phyloP scores from a whole-genome alignment of 2,113 vertebrate genomes.

The Platichthys flesus region DNA sequence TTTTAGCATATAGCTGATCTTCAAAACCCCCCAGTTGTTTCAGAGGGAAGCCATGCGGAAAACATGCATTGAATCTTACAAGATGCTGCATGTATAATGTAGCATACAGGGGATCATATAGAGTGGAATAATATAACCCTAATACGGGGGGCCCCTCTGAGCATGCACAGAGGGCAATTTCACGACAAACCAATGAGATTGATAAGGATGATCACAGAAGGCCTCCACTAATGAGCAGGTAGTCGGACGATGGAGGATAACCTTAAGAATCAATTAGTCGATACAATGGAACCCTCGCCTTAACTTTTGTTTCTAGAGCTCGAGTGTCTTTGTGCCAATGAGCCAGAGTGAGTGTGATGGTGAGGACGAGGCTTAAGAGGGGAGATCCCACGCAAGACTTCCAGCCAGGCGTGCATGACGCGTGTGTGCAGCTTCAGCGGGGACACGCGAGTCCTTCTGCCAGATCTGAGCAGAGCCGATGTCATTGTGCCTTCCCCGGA shows the following conservation, averaged over 20 bases:
- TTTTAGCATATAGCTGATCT: constrained; percentile 70
- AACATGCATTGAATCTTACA: constrained; percentile 80
- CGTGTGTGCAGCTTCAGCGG: constrained; percentile 49
- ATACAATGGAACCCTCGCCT: not conserved
- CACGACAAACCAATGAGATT: constrained; percentile 38
- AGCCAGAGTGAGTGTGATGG: constrained; percentile 23
- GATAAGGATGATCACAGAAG: constrained; percentile 39
- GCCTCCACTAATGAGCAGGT: constrained; percentile 20
- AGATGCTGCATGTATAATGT: constrained; percentile 81
- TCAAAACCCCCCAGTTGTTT: constrained; percentile 71
- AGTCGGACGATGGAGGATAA: constrained; percentile 27
- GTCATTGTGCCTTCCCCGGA: constrained; percentile 75
- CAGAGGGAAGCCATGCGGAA: constrained; percentile 76
- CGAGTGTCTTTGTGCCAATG: constrained; percentile 31
- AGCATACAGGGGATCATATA: constrained; percentile 64
- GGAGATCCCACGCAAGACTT: constrained; percentile 61
- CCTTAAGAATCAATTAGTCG: constrained; percentile 31
- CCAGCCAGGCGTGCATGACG: constrained; percentile 51
- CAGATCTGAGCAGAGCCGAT: constrained; percentile 56
- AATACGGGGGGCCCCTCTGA: constrained; percentile 35
- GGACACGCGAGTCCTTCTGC: constrained; percentile 63
- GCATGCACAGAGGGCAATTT: constrained; percentile 36
- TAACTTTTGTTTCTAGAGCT: constrained; percentile 39
- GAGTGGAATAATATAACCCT: constrained; percentile 65
- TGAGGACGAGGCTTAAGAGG: constrained; percentile 41